Evolutionary conservation across 2,113 vertebrate species (phyloP), one percentile per base, ranked within the genome.

Genomic region (Rhegmatorhina hoffmannsi): DNA sequence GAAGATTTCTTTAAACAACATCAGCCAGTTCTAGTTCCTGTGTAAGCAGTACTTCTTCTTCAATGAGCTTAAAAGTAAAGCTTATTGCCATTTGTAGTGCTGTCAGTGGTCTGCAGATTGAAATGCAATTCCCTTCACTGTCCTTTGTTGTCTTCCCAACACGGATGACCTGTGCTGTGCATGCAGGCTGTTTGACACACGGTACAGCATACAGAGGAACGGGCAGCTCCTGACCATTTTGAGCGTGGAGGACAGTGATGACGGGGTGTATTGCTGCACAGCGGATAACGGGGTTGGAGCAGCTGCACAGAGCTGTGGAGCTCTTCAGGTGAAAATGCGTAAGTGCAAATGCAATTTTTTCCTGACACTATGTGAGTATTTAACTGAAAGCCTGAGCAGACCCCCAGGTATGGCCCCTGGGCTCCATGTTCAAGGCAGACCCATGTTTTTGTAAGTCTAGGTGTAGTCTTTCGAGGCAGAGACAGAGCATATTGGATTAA

Each of bases 241-340:
- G 92, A 99, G 98, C 0, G 99, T 99, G 67, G 98, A 98, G 88
- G 99, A 99, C 85, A 98, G 98, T 0, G 99, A 99, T 5, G 99
- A 98, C 2, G 99, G 99, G 21, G 98, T 99, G 68, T 99, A 99
- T 94, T 99, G 99, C 96, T 99, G 99, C 95, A 95, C 97, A 0
- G 99, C 99, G 16, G 98, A 98, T 46, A 99, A 99, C 0, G 99
- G 99, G 2, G 96, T 99, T 9, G 99, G 99, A 84, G 98, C 98
- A 3, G 96, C 99, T 2, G 99, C 98, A 0, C 98, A 99, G 97
- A 99, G 99, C 81, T 99, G 99, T 28, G 99, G 99, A 13, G 99
- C 99, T 15, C 98, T 99, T 64, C 99, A 99, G 97, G 98, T 99
- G 43, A 99, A 99, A 98, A 99, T 99, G 99, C 98, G 99, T 99